Evolutionary conservation across 2,113 vertebrate genomes (phyloP).

Genomic region (Hydrochoerus hydrochaeris): DNA sequence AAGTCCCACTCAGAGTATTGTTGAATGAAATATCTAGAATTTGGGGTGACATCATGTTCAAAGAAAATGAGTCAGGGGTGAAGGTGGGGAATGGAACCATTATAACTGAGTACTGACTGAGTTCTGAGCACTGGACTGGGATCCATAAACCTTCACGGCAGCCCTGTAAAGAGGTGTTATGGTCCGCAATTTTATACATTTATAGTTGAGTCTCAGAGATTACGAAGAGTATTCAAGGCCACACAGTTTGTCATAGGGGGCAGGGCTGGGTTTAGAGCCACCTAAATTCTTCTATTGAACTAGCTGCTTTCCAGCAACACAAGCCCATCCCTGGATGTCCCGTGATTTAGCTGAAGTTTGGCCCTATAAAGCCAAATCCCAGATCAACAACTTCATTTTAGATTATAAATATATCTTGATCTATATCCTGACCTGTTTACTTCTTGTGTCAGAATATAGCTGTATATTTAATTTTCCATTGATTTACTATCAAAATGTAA

Average conservation of each 20-base stretch:
- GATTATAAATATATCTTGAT: slow-evolving; percentile 11
- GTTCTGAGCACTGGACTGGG: background rate
- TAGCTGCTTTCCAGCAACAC: background rate
- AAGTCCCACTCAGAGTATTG: background rate
- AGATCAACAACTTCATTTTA: background rate
- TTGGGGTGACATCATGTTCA: background rate
- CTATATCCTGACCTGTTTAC: background rate
- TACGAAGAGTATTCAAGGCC: background rate
- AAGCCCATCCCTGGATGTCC: background rate
- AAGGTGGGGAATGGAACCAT: background rate
- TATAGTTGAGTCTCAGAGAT: background rate
- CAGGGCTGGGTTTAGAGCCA: background rate
- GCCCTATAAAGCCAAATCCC: background rate
- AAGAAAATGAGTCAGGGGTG: background rate
- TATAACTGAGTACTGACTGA: background rate
- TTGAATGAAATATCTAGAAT: background rate
- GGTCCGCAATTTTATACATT: background rate
- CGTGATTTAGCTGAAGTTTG: background rate
- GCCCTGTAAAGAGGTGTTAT: background rate
- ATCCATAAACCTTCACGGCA: background rate
- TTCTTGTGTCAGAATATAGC: background rate
- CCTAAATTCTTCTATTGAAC: background rate
- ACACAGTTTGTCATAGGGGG: background rate
- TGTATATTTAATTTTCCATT: slow-evolving; percentile 57
- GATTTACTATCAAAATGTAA: slow-evolving; percentile 51